phyloP scores from a whole-genome alignment of 2,113 vertebrate species.

The Cebus imitator region DNA sequence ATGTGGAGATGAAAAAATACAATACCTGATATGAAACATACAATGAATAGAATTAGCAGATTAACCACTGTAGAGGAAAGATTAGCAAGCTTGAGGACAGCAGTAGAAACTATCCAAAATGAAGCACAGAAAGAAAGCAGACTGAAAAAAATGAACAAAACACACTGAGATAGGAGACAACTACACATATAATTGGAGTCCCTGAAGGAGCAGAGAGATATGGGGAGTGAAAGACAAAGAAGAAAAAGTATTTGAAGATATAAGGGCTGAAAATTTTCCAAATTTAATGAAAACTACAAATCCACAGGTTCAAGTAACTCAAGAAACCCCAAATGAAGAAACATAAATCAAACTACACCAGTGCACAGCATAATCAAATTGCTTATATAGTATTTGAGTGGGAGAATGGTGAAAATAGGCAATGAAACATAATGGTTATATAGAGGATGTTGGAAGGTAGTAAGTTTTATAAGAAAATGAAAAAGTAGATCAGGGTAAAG shows the following conservation, averaged over 20 bases:
- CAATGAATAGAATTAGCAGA: not conserved
- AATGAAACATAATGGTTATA: not conserved
- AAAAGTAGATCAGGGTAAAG: not conserved
- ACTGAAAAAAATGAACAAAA: not conserved
- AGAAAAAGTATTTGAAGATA: not conserved
- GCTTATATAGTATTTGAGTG: not conserved
- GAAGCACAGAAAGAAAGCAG: not conserved
- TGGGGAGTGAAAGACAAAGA: not conserved
- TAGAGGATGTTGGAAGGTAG: not conserved
- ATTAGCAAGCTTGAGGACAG: not conserved
- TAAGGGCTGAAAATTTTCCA: not conserved
- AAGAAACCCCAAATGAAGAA: not conserved
- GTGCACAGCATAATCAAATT: not conserved
- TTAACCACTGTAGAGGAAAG: not conserved
- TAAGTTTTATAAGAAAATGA: not conserved
- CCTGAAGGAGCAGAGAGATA: not conserved
- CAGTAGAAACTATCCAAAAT: not conserved
- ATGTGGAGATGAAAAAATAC: not conserved
- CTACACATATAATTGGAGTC: not conserved
- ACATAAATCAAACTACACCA: not conserved
- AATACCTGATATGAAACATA: not conserved
- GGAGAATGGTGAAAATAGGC: not conserved
- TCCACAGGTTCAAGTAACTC: not conserved
- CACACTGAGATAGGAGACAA: not conserved
- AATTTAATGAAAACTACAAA: not conserved